Evolutionary conservation across 1,140 invertebrate genomes (phyloP), one percentile per base, ranked within the genome.

Genomic region (Micrasema longulum): DNA sequence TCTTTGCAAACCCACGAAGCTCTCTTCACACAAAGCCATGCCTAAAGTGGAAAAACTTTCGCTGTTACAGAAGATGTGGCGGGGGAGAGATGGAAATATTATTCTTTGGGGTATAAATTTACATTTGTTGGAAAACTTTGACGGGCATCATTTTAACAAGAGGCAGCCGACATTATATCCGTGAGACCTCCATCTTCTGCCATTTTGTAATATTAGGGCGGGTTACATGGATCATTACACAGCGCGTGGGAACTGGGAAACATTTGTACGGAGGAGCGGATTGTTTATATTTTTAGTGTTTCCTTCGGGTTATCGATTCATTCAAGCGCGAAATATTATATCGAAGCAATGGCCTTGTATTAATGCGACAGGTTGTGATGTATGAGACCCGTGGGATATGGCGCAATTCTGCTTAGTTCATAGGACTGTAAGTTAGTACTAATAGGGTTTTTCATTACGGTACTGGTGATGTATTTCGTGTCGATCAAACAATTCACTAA

Each of bases 101-200:
- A 68, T 53, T 55, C 65, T 68, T 68, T 43, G 65, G 65, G 65
- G 65, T 68, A 68, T 68, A 52, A 68, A 68, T 68, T 68, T 68
- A 53, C 65, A 68, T 68, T 68, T 68, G 65, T 53, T 55, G 65
- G 65, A 53, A 68, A 53, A 68, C 47, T 68, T 52, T 68, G 65
- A 68, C 48, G 65, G 65, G 65, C 41, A 68, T 68, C 65, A 68
- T 68, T 68, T 45, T 68, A 68, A 68, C 65, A 68, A 57, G 65
- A 68, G 38, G 14, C 50, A 41, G 10, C 48, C 50, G 48, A 52
- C 50, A 68, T 68, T 68, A 68, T 55, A 55, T 53, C 50, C 65
- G 65, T 68, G 65, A 52, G 65, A 68, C 50, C 65, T 68, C 22
- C 22, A 2, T 45, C 62, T 43, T 55, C 50, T 43, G 65, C 50